Conservation (phyloP, 2,888 invertebrate species). For the Crossocerus cetratus region DNA sequence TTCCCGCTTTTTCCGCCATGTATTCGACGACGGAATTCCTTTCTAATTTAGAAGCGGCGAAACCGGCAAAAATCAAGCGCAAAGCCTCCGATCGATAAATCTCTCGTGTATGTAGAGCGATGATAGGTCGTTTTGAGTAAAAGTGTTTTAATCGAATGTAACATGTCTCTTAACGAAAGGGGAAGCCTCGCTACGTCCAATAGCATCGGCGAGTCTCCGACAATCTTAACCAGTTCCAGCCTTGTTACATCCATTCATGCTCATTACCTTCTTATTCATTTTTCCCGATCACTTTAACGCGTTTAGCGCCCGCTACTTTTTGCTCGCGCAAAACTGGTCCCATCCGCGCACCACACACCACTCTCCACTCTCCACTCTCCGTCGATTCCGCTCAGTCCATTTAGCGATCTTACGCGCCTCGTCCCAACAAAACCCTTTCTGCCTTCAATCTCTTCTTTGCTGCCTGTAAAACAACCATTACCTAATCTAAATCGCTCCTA, state of each 20-base stretch:
- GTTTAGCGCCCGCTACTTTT: not conserved
- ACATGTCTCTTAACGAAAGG: too few relatives aligned
- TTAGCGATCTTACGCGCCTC: not conserved
- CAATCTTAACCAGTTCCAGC: not conserved
- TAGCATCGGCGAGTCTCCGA: not conserved
- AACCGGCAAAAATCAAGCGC: too few relatives aligned
- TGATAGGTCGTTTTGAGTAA: too few relatives aligned
- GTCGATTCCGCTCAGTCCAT: not conserved
- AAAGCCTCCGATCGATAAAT: too few relatives aligned
- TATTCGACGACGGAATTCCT: too few relatives aligned
- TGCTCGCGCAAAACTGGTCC: conserved; percentile 3
- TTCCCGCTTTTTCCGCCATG: too few relatives aligned
- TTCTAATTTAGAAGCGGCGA: too few relatives aligned
- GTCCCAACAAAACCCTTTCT: not conserved
- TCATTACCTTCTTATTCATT: conserved; percentile 6
- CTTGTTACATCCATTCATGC: conserved; percentile 2
- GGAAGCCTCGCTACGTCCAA: too few relatives aligned
- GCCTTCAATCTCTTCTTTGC: not conserved
- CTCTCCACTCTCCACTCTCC: not conserved
- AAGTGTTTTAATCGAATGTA: too few relatives aligned
- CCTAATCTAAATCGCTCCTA: not conserved
- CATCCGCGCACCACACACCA: not conserved
- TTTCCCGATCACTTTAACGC: conserved; percentile 6
- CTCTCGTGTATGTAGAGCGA: too few relatives aligned
- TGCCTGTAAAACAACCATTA: not conserved